Base-by-base conservation (phyloP, 2,888 invertebrate species). In the Hermaeophaga mercurialis region DNA sequence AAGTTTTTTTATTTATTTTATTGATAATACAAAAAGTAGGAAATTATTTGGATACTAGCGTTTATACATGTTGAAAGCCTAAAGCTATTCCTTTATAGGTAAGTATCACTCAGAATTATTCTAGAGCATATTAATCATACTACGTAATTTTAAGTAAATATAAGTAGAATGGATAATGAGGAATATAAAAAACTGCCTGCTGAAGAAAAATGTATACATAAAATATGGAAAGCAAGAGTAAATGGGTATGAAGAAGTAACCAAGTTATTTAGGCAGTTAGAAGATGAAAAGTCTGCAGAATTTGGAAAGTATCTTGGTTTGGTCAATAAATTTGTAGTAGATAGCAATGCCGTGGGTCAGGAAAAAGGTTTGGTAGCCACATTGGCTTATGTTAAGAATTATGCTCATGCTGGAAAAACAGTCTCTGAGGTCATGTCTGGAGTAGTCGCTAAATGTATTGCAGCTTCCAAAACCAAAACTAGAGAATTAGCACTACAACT, bases 311-410 rank as follows among this genome's bases (percentile, higher is more conserved):
- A 89, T 78, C 79, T 92, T 8, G 92, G 93, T 6, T 80, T 96
- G 39, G 86, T 98, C 26, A 96, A 96, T 76, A 96, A 96, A 78
- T 95, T 97, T 84, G 95, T 96, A 0, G 81, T 85, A 0, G 97
- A 98, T 75, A 91, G 90, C 69, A 96, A 98, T 87, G 96, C 90
- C 11, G 86, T 92, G 59, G 96, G 96, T 1, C 96, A 96, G 75
- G 97, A 98, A 74, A 96, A 92, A 80, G 97, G 94, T 9, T 75
- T 98, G 66, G 96, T 96, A 73, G 95, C 96, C 6, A 89, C 93
- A 0, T 77, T 96, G 48, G 90, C 91, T 31, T 98, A 89, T 78
- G 88, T 95, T 0, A 94, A 96, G 77, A 95, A 95, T 80, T 93
- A 95, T 71, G 88, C 86, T 0, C 82, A 85, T 70, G 94, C 94